These are phyloP conservation scores for Oncorhynchus clarkii DNA, from an alignment of 2,113 vertebrate species.

Conservation along the genomic window DNA sequence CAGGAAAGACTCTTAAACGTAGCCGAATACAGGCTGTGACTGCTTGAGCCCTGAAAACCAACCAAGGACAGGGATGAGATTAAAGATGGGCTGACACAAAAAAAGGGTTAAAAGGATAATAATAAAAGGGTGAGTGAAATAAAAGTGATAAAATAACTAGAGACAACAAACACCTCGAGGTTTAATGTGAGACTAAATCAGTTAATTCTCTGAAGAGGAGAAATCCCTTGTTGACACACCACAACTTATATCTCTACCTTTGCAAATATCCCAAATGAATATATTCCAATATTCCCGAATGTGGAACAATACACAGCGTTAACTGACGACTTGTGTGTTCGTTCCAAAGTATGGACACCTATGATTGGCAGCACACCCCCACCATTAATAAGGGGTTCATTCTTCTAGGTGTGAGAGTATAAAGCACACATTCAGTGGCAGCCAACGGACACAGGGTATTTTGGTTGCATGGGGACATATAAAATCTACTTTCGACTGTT, in stretches of 20 bases:
- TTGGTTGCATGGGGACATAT: slow-evolving; percentile 37
- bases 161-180: neutral
- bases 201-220: neutral
- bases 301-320: slow-evolving; percentile 4
- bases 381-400: slow-evolving; percentile 58
- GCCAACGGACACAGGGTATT: slow-evolving; percentile 57
- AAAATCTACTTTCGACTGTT: slow-evolving; percentile 46
- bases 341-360: slow-evolving; percentile 35
- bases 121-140: slow-evolving; percentile 5
- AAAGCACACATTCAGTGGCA: slow-evolving; percentile 57
- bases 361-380: slow-evolving; percentile 49
- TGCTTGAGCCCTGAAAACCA: no score
- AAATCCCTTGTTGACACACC: neutral
- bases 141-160: slow-evolving; percentile 21
- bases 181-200: neutral
- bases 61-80: slow-evolving; percentile 25
- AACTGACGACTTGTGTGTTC: slow-evolving; percentile 23
- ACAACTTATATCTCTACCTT: neutral
- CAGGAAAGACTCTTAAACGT: slow-evolving; percentile 16
- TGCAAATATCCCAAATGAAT: neutral
- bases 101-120: neutral
- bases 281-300: neutral
- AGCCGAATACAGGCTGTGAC: slow-evolving; percentile 11
- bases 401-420: slow-evolving; percentile 61
- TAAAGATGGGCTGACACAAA: slow-evolving; percentile 3